Evolutionary conservation across 2,888 invertebrate genomes (phyloP).

Genomic region (Tanaodytes sp.): DNA sequence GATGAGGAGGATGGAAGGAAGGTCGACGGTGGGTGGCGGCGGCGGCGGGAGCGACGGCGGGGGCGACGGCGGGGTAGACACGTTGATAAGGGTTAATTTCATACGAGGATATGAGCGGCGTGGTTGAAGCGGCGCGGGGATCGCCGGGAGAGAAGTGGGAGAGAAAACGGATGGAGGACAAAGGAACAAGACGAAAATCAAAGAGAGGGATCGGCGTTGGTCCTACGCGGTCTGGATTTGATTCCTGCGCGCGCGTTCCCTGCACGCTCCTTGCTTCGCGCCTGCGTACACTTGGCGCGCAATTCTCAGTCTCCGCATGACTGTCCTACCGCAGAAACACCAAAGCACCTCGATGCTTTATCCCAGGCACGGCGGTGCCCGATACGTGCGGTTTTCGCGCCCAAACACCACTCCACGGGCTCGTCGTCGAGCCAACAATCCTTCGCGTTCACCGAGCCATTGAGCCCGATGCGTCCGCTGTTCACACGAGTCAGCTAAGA

Average conservation of each 20-base stretch:
- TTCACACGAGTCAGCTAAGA: neutral
- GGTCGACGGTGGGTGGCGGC: constrained; percentile 48
- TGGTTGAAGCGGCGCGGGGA: constrained; percentile 61
- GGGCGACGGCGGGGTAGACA: constrained; percentile 55
- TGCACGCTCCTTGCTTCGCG: constrained; percentile 57
- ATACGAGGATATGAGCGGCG: constrained; percentile 68
- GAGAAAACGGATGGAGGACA: constrained; percentile 35
- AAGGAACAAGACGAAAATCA: constrained; percentile 44
- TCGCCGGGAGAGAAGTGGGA: constrained; percentile 16
- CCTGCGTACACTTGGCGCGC: constrained; percentile 60
- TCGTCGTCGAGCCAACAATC: neutral
- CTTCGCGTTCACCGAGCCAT: neutral
- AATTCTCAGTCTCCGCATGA: constrained; percentile 58
- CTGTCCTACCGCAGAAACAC: constrained; percentile 47
- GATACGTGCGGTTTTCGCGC: constrained; percentile 39
- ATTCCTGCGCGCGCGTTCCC: constrained; percentile 64
- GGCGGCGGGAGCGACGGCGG: constrained; percentile 47
- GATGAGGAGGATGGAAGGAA: constrained; percentile 56
- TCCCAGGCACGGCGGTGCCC: constrained; percentile 26
- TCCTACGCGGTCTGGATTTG: constrained; percentile 64
- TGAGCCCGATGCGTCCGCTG: constrained; percentile 4
- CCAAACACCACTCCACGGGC: constrained; percentile 12
- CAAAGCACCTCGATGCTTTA: constrained; percentile 30
- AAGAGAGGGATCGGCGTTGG: constrained; percentile 45
- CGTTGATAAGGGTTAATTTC: constrained; percentile 75